Evolutionary conservation across 2,888 invertebrate species (phyloP).

Genomic region (Hydrotaea cyrtoneurina): DNA sequence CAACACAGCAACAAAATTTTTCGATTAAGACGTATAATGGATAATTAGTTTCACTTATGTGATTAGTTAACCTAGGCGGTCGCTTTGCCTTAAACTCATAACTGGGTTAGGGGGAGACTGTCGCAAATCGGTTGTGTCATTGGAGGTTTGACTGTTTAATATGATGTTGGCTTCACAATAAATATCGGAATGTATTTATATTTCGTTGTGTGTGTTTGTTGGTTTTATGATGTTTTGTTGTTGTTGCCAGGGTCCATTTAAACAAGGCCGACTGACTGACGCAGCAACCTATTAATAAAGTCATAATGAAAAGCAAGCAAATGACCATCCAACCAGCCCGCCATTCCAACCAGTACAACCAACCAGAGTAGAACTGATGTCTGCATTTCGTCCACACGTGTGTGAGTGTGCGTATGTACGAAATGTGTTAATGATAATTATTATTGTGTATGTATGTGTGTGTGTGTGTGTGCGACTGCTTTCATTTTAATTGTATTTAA

Average conservation of each 20-base stretch:
- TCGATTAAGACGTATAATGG: background rate
- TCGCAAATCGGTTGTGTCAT: background rate
- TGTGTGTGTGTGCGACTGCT: slow-evolving; percentile 19
- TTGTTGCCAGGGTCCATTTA: slow-evolving; percentile 39
- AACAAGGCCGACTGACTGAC: slow-evolving; percentile 40
- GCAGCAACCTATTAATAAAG: slow-evolving; percentile 56
- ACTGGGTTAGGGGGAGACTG: background rate
- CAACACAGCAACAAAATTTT: too few relatives aligned
- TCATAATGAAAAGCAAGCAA: slow-evolving; percentile 54
- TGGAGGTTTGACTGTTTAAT: slow-evolving; percentile 4
- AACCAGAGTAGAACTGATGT: background rate
- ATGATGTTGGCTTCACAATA: background rate
- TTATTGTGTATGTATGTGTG: slow-evolving; percentile 4
- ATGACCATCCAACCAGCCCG: slow-evolving; percentile 16
- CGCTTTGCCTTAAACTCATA: background rate
- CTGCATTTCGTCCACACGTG: background rate
- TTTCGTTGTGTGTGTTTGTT: background rate
- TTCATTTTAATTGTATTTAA: slow-evolving; percentile 62
- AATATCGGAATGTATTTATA: too few relatives aligned
- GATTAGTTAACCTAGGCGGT: background rate
- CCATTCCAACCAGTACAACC: background rate
- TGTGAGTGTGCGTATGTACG: background rate
- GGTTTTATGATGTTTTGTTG: background rate
- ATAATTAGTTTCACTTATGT: background rate
- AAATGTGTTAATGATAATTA: background rate